Evolutionary conservation across 64 coral and sea anemone genomes (phyloP), one percentile per base, ranked within the genome.

Genomic region (Montipora cactus): DNA sequence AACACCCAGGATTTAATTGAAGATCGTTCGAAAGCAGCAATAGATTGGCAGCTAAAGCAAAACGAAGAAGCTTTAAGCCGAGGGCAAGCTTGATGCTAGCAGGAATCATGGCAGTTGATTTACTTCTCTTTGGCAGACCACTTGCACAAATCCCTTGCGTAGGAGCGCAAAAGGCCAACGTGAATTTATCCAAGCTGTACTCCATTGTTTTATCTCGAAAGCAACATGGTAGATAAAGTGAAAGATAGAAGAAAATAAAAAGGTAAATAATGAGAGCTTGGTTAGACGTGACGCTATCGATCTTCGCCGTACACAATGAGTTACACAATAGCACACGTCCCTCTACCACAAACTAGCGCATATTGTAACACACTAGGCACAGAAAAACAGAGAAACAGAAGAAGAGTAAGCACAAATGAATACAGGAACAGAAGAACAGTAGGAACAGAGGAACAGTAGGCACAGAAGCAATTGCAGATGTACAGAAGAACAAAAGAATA

Each of bases 231-330:
- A 67, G 64, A 67, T 67, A 67, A 67, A 67, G 64, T 19, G 64
- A 67, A 67, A 67, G 64, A 67, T 13, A 67, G 64, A 67, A 59
- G 53, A 67, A 67, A 67, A 67, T 67, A 67, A 67, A 67, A 67
- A 67, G 64, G 14, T 67, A 15, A 67, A 67, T 67, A 19, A 20
- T 67, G 64, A 67, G 64, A 67, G 12, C 64, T 67, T 0, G 4
- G 64, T 67, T 14, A 67, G 64, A 67, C 64, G 64, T 67, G 3
- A 67, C 64, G 64, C 15, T 13, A 67, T 67, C 64, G 28, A 37
- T 37, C 28, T 37, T 37, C 28, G 28, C 28, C 28, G 28, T 37
- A 37, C 28, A 37, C 28, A 37, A 37, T 37, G 28, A 37, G 28
- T 37, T 37, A 37, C 28, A 37, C 28, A 37, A 37, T 37, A 37